phyloP scores from a whole-genome alignment of 2,888 invertebrate genomes.

The Syrista parreyssii region DNA sequence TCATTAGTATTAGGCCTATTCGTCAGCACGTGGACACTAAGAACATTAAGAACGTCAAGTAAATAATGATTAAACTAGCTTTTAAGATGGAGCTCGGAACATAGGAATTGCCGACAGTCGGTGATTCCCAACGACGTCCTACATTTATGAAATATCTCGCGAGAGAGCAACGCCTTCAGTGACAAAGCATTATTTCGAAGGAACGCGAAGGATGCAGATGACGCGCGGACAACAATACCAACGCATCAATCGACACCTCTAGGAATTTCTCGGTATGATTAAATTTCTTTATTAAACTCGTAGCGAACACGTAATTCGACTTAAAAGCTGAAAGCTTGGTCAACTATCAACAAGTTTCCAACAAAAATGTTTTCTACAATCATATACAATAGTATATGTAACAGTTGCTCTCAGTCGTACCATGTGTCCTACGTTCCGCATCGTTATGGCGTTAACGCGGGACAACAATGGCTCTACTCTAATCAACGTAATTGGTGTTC shows the following conservation, averaged over 20 bases:
- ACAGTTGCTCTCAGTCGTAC: slow-evolving; percentile 63
- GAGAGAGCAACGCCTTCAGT: neutral
- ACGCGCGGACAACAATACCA: neutral
- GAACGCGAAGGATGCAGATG: neutral
- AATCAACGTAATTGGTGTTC: slow-evolving; percentile 66
- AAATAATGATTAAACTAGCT: neutral
- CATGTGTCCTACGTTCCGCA: slow-evolving; percentile 44
- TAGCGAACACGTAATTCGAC: slow-evolving; percentile 39
- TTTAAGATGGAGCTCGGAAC: too few species aligned
- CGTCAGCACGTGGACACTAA: neutral
- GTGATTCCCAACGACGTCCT: neutral
- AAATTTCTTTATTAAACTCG: slow-evolving; percentile 36
- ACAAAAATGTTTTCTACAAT: slow-evolving; percentile 50
- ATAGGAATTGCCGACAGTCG: too few species aligned
- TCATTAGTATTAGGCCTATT: neutral
- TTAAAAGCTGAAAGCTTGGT: slow-evolving; percentile 55
- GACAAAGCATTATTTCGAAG: neutral
- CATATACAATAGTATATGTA: slow-evolving; percentile 65
- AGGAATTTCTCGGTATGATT: slow-evolving; percentile 16
- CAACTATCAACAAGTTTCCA: slow-evolving; percentile 52
- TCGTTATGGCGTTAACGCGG: slow-evolving; percentile 36
- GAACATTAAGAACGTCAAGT: slow-evolving; percentile 1
- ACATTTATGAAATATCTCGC: neutral
- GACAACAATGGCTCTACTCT: slow-evolving; percentile 51
- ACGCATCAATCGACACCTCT: too few species aligned